A percentile compares a stretch with the other conserved stretches of the same genome.
phyloP scores from a whole-genome alignment of 1,140 invertebrate species.

The Scaptomyza graminum region DNA sequence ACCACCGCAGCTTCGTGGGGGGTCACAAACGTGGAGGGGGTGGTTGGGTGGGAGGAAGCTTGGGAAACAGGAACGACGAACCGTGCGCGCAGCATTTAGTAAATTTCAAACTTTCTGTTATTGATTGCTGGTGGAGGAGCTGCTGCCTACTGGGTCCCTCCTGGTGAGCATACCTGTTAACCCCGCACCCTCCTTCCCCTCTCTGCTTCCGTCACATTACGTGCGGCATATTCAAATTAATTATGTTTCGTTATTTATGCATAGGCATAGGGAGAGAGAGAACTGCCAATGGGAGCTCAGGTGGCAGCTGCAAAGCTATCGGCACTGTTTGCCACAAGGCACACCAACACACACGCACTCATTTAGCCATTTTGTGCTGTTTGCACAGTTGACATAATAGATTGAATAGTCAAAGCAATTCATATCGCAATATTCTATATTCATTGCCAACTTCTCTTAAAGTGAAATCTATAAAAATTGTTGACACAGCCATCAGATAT shows the following conservation, averaged over 20 bases:
- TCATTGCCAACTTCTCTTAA: not conserved
- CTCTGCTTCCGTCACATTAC: constrained; percentile 16
- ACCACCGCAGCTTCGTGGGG: not conserved
- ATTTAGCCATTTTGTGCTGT: constrained; percentile 33
- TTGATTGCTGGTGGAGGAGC: constrained; percentile 58
- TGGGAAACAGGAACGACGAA: too few species aligned
- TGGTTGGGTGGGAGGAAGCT: too few species aligned
- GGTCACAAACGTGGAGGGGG: not conserved
- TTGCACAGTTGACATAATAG: constrained; percentile 40
- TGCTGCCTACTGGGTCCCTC: not conserved
- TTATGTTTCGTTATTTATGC: constrained; percentile 81
- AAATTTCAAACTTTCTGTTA: constrained; percentile 62
- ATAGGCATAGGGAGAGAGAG: constrained; percentile 31
- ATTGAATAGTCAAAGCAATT: constrained; percentile 43
- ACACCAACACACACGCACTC: not conserved
- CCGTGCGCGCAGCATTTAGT: constrained; percentile 38
- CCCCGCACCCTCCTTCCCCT: not conserved
- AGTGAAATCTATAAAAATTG: not conserved
- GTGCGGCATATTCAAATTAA: constrained; percentile 74
- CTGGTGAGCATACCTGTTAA: constrained; percentile 1
- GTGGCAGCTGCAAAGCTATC: not conserved
- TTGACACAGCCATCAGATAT: not conserved
- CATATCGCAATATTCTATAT: not conserved
- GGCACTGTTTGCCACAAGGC: not conserved
- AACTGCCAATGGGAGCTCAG: not conserved